Conservation (phyloP, 2,797 vertebrate genomes). For the Coilia nasus region DNA sequence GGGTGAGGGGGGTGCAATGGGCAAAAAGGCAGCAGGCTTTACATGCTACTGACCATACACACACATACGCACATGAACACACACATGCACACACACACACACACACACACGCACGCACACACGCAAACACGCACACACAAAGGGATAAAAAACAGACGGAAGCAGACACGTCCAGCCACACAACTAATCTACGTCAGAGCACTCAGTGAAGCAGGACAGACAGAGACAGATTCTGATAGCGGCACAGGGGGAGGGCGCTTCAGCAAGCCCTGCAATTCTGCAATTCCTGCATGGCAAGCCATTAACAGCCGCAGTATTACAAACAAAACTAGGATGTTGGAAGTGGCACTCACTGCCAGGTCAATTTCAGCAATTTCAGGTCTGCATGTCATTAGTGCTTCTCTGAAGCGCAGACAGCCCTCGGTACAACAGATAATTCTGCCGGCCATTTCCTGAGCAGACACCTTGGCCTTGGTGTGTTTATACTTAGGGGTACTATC, state of each 20-base stretch:
- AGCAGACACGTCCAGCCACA: slow-evolving; percentile 80
- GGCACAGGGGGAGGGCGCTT: background rate
- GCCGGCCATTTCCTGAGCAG: background rate
- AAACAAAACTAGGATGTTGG: background rate
- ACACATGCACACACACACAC: too few species aligned
- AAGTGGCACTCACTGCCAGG: background rate
- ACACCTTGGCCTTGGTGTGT: background rate
- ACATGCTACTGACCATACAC: slow-evolving; percentile 84
- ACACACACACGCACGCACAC: too few species aligned
- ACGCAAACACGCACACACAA: slow-evolving; percentile 60
- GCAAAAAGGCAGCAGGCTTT: slow-evolving; percentile 77
- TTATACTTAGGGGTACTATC: background rate
- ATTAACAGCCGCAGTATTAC: background rate
- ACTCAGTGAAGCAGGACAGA: slow-evolving; percentile 42
- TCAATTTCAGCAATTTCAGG: background rate
- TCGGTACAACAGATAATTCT: background rate
- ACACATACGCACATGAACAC: slow-evolving; percentile 48
- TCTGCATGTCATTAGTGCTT: background rate
- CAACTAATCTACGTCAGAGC: slow-evolving; percentile 44
- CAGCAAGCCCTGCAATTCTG: background rate
- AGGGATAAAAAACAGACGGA: slow-evolving; percentile 84
- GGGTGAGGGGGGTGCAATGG: slow-evolving; percentile 44
- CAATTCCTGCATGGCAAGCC: background rate
- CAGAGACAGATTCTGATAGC: background rate
- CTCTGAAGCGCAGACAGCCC: background rate